phyloP scores from a whole-genome alignment of 1,140 invertebrate species.

The Mactra quadrangularis region DNA sequence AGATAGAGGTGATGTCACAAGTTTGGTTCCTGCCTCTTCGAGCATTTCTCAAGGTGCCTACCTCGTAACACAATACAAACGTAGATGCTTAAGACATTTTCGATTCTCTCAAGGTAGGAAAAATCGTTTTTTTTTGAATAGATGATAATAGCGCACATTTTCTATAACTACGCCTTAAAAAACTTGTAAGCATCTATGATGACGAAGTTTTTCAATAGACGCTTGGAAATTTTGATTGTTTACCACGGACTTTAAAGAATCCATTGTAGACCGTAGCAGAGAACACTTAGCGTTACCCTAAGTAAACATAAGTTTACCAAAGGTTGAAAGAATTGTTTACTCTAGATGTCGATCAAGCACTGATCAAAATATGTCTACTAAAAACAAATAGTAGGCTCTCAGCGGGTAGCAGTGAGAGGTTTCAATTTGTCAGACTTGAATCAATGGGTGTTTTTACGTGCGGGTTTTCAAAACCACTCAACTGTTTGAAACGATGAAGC shows the following conservation, averaged over 20 bases:
- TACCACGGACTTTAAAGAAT: no score
- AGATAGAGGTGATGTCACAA: slow-evolving; percentile 19
- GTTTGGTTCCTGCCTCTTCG: neutral
- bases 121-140: no score
- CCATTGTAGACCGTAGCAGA: no score
- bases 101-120: no score
- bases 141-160: no score
- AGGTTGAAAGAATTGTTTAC: slow-evolving; percentile 21
- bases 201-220: no score
- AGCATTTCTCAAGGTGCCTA: neutral
- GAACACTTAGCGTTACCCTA: no score
- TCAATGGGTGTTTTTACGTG: slow-evolving; percentile 34
- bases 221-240: no score
- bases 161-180: no score
- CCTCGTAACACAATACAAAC: neutral
- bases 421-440: slow-evolving; percentile 34
- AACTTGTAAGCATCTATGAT: no score
- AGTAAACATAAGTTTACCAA: no score
- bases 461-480: slow-evolving; percentile 24
- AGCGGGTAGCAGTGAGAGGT: slow-evolving; percentile 40
- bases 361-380: slow-evolving; percentile 62
- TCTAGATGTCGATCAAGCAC: slow-evolving; percentile 6
- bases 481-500: neutral
- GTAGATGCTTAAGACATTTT: no score
- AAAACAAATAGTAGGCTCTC: slow-evolving; percentile 58